Evolutionary conservation across 2,113 vertebrate species (phyloP).

Genomic region (Pterocles orientalis): DNA sequence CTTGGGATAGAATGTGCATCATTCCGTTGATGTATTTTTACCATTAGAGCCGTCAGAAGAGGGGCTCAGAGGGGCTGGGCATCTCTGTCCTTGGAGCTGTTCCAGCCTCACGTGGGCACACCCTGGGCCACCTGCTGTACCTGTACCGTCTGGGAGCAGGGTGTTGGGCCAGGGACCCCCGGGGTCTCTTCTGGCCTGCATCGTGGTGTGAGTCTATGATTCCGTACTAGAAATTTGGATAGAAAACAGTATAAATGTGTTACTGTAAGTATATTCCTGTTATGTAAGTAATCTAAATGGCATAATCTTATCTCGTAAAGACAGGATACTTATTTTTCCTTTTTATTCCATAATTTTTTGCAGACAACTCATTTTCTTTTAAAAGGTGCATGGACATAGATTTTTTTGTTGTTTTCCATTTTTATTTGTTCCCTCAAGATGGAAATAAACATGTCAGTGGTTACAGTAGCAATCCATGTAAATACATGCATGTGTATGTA

Average conservation of each 20-base stretch:
- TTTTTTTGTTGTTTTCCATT: background rate
- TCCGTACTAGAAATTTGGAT: background rate
- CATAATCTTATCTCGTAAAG: background rate
- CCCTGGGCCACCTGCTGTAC: background rate
- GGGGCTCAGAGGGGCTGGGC: background rate
- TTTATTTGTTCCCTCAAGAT: background rate
- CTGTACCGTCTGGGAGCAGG: too few species aligned
- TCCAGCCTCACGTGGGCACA: background rate
- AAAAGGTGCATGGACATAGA: fast-evolving
- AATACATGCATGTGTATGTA: fast-evolving
- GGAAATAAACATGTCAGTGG: background rate
- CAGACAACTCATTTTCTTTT: background rate
- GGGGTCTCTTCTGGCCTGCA: background rate
- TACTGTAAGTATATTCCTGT: background rate
- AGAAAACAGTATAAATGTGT: background rate
- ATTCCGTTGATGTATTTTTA: background rate
- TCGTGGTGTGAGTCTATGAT: too few species aligned
- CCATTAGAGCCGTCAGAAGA: background rate
- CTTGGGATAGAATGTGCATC: background rate
- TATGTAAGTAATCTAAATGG: background rate
- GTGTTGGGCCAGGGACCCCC: fast-evolving
- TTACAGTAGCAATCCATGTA: background rate
- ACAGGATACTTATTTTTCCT: background rate
- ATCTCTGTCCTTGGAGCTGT: background rate
- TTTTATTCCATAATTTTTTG: background rate